Base-by-base conservation (phyloP, 2,113 vertebrate genomes). In the Agapornis roseicollis region DNA sequence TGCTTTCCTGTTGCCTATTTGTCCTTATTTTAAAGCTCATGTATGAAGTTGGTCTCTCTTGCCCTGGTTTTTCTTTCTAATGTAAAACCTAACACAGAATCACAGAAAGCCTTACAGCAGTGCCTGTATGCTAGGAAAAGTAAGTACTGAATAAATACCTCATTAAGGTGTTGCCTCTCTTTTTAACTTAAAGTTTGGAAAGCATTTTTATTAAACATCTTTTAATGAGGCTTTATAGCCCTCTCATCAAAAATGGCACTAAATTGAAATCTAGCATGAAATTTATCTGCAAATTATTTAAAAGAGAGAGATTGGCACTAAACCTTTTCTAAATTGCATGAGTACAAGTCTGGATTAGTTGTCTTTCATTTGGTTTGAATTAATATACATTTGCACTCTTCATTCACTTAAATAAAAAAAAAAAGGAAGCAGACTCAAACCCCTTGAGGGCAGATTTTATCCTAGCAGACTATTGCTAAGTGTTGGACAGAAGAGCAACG, bases 301-400 rank as follows among this genome's bases (percentile, higher is more conserved):
- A 72, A 93, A 93, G 65, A 69, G 83, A 78, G 80, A 83, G 76
- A 71, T 68, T 88, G 91, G 93, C 94, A 91, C 39, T 41, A 55
- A 90, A 31, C 9, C 22, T 70, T 50, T 65, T 39, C 42, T 90
- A 83, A 92, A 95, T 93, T 96, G 52, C 42, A 0, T 20, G 42
- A 64, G 76, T 92, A 37, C 94, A 94, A 96, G 92, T 97, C 95
- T 95, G 92, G 92, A 95, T 95, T 88, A 94, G 90, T 94, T 88
- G 72, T 69, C 29, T 88, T 90, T 94, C 68, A 60, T 93, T 94
- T 77, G 74, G 9, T 78, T 87, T 81, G 83, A 94, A 52, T 92
- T 88, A 93, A 94, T 93, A 58, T 16, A 29, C 28, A 39, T 91
- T 95, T 93, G 25, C 52, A 50, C 24, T 71, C 70, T 93, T 96